Evolutionary conservation across 2,113 vertebrate genomes (phyloP), one percentile per base, ranked within the genome.

Genomic region (Pogona vitticeps): DNA sequence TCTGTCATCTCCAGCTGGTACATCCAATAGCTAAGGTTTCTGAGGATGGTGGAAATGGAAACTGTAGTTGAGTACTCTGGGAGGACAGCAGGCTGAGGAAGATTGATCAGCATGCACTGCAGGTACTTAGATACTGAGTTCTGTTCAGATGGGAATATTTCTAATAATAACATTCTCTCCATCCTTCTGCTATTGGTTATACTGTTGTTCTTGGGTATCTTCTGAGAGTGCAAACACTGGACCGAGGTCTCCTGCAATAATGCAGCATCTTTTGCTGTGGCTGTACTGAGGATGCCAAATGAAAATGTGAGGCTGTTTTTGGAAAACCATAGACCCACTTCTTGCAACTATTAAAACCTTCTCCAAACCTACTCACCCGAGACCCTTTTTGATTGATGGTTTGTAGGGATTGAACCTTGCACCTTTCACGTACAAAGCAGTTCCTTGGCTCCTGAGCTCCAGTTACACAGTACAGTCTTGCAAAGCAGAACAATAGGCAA

Each of bases 91-190:
- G 46, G 46, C 46, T 52, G 46, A 52, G 46, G 46, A 5, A 52
- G 46, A 10, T 10, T 52, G 46, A 10, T 52, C 46, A 68, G 65
- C 31, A 68, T 9, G 6, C 23, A 68, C 28, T 12, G 65, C 65
- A 68, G 28, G 26, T 31, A 52, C 46, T 52, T 10, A 52, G 77
- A 79, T 21, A 9, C 76, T 58, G 89, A 89, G 26, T 8, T 85
- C 31, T 26, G 90, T 40, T 82, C 40, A 0, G 0, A 56, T 31
- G 63, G 79, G 1, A 76, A 82, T 40, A 80, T 83, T 88, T 89
- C 76, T 80, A 90, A 91, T 73, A 86, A 91, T 90, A 93, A 91
- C 81, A 10, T 0, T 86, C 85, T 91, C 92, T 91, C 92, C 88
- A 89, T 91, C 80, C 0, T 8, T 70, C 89, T 86, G 86, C 91